phyloP scores from a whole-genome alignment of 2,888 invertebrate species.

The Megaustenia siamemsis region DNA sequence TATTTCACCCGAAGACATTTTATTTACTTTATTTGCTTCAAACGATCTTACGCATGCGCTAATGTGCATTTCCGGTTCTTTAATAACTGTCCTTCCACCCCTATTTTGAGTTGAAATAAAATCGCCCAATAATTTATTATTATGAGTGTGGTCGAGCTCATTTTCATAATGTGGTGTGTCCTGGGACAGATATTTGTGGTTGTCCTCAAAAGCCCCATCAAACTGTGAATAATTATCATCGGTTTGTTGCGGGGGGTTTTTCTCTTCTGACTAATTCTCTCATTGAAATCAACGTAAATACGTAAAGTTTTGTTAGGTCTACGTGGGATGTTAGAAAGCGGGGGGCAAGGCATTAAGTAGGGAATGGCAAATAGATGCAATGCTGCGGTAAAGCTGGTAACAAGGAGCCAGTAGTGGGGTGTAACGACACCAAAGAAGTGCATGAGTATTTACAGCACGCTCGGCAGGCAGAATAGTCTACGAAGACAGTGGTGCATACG shows the following conservation, averaged over 20 bases:
- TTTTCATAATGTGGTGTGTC: background rate
- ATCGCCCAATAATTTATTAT: background rate
- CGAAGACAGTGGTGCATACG: too few species aligned
- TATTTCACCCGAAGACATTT: slow-evolving; percentile 68
- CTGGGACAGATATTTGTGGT: background rate
- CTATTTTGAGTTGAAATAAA: background rate
- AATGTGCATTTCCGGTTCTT: slow-evolving; percentile 26
- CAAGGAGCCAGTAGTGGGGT: too few species aligned
- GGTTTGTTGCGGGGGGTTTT: background rate
- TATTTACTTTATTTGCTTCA: slow-evolving; percentile 75
- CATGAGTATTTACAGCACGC: too few species aligned
- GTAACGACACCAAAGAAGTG: too few species aligned
- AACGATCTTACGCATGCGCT: slow-evolving; percentile 71
- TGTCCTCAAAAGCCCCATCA: background rate
- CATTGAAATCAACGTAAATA: too few species aligned
- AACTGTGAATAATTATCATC: background rate
- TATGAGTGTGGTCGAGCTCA: background rate
- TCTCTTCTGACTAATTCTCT: background rate
- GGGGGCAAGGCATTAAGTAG: too few species aligned
- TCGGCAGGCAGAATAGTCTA: too few species aligned
- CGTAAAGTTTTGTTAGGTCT: too few species aligned
- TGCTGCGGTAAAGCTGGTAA: too few species aligned
- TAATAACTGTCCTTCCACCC: background rate
- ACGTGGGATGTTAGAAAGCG: background rate
- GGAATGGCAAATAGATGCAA: too few species aligned